Conservation (phyloP, 2,888 invertebrate species). For the Drosophila seclusa region DNA sequence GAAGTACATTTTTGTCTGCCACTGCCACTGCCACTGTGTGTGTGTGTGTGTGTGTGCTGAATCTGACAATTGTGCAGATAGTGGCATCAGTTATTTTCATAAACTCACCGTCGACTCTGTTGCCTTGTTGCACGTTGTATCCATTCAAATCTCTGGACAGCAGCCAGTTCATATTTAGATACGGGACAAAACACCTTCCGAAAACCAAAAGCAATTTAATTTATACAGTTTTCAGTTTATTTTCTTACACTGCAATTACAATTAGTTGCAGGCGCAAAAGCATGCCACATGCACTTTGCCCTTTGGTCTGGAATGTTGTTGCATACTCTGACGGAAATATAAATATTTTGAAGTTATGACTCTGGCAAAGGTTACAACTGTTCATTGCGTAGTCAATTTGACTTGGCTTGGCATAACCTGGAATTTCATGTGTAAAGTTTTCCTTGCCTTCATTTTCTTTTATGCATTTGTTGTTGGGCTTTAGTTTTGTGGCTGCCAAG, state of each 20-base stretch:
- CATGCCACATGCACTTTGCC: not conserved
- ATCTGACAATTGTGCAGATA: slow-evolving; percentile 48
- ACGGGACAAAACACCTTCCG: slow-evolving; percentile 18
- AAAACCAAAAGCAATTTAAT: slow-evolving; percentile 23
- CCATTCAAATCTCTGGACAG: slow-evolving; percentile 40
- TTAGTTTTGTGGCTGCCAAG: not conserved
- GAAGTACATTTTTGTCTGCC: slow-evolving; percentile 33
- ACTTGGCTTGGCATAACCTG: not conserved
- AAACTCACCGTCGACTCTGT: slow-evolving; percentile 37
- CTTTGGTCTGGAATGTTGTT: slow-evolving; percentile 10
- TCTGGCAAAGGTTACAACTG: not conserved
- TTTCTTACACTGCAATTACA: slow-evolving; percentile 40
- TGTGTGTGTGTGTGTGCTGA: slow-evolving; percentile 7
- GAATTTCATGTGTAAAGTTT: slow-evolving; percentile 1
- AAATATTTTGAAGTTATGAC: not conserved
- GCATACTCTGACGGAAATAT: slow-evolving; percentile 27
- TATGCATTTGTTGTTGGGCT: not conserved
- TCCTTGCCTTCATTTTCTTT: not conserved
- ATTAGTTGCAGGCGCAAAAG: slow-evolving; percentile 42
- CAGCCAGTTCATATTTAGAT: slow-evolving; percentile 51
- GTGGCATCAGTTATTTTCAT: slow-evolving; percentile 56
- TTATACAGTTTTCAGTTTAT: slow-evolving; percentile 30
- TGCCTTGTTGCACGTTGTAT: slow-evolving; percentile 2
- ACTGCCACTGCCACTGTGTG: not conserved
- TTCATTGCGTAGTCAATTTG: not conserved